Conservation (phyloP, 2,888 invertebrate genomes). For the Neoascia interrupta region DNA sequence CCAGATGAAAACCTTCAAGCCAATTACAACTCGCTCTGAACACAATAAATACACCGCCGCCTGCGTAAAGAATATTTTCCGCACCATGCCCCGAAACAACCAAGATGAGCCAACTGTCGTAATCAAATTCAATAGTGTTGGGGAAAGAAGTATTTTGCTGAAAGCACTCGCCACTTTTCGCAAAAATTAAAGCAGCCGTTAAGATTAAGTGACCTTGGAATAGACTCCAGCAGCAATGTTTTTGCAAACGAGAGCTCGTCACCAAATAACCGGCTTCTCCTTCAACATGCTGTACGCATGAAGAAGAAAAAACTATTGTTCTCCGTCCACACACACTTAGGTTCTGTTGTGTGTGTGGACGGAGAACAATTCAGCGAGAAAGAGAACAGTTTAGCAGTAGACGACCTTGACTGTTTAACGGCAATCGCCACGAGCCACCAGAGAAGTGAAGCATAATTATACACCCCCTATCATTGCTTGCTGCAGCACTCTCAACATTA, state of each 20-base stretch:
- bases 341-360: not conserved
- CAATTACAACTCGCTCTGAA: not conserved
- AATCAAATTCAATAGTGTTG: not conserved
- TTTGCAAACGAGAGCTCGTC: conserved; percentile 11
- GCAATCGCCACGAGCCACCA: too few relatives aligned
- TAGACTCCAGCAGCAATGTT: conserved; percentile 2
- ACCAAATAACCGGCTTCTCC: not conserved
- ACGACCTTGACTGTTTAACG: too few relatives aligned
- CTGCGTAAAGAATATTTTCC: not conserved
- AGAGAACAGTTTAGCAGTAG: too few relatives aligned
- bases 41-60: not conserved
- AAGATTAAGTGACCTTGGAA: not conserved
- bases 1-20: not conserved
- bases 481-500: too few relatives aligned
- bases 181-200: conserved; percentile 1
- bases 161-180: not conserved
- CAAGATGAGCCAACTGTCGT: not conserved
- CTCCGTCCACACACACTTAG: not conserved
- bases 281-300: conserved; percentile 3
- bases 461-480: too few relatives aligned
- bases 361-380: too few relatives aligned
- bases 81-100: not conserved
- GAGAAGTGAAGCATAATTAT: too few relatives aligned
- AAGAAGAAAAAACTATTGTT: not conserved
- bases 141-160: not conserved